Evolutionary conservation across 2,797 vertebrate genomes (phyloP).

Genomic region (Echeneis naucrates): DNA sequence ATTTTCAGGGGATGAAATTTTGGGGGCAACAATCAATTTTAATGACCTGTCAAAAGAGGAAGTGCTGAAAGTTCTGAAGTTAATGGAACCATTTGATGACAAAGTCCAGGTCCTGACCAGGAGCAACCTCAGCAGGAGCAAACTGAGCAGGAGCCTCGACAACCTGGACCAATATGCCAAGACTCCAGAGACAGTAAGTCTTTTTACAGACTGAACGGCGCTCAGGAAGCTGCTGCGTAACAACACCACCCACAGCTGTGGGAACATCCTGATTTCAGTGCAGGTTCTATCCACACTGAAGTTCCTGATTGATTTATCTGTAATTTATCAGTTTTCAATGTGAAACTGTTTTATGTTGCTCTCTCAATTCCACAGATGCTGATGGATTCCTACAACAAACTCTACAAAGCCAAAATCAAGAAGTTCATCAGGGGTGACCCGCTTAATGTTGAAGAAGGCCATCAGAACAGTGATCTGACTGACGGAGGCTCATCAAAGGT

Average conservation of each 20-base stretch:
- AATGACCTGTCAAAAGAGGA: constrained; percentile 82
- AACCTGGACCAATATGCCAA: constrained; percentile 68
- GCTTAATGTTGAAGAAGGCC: not conserved
- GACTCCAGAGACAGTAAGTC: constrained; percentile 77
- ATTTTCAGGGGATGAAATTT: constrained; percentile 82
- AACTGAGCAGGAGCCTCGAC: constrained; percentile 73
- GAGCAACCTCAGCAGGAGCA: constrained; percentile 64
- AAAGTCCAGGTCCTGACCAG: constrained; percentile 77
- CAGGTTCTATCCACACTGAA: not conserved
- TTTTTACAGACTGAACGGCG: constrained; percentile 5
- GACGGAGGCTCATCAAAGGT: constrained; percentile 45
- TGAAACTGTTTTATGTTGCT: not conserved
- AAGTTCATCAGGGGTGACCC: constrained; percentile 74
- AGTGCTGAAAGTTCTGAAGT: constrained; percentile 78
- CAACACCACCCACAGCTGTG: not conserved
- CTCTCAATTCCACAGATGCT: constrained; percentile 72
- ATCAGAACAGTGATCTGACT: constrained; percentile 16
- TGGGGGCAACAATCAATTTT: constrained; percentile 83
- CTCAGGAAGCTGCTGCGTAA: too few species aligned
- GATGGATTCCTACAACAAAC: constrained; percentile 82
- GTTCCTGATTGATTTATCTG: not conserved
- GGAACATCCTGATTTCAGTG: not conserved
- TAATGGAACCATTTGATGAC: constrained; percentile 82
- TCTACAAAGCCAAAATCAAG: constrained; percentile 84
- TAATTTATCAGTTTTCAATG: not conserved